Evolutionary conservation across 2,888 invertebrate genomes (phyloP).

Genomic region (Caenorhabditis parvicauda): DNA sequence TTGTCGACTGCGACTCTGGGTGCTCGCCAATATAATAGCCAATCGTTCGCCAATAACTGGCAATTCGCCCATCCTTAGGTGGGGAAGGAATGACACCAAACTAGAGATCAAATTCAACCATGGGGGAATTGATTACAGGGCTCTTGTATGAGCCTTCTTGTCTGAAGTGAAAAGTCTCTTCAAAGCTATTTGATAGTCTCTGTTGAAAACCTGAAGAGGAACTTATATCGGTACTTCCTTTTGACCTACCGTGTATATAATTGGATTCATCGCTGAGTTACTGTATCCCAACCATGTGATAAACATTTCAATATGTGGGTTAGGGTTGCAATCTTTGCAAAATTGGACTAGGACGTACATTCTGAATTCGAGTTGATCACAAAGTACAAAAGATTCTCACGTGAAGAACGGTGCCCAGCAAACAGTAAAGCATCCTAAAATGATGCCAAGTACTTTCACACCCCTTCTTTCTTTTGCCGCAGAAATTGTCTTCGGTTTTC

Average conservation of each 20-base stretch:
- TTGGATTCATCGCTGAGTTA: conserved; percentile 63
- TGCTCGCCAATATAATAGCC: too few relatives aligned
- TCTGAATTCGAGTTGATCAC: conserved; percentile 23
- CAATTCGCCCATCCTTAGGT: too few relatives aligned
- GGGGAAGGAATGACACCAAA: too few relatives aligned
- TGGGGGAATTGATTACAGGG: neutral
- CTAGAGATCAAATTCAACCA: too few relatives aligned
- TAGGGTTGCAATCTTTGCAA: conserved; percentile 52
- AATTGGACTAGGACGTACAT: conserved; percentile 62
- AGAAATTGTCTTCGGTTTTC: conserved; percentile 61
- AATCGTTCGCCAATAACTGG: too few relatives aligned
- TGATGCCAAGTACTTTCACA: conserved; percentile 61
- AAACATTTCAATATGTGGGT: conserved; percentile 62
- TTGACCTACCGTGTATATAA: conserved; percentile 58
- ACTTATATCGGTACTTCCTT: neutral
- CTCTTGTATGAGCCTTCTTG: conserved; percentile 16
- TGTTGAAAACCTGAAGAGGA: conserved; percentile 57
- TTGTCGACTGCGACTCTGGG: too few relatives aligned
- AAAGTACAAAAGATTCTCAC: conserved; percentile 15
- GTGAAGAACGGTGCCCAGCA: conserved; percentile 63
- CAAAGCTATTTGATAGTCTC: conserved; percentile 62
- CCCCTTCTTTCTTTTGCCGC: conserved; percentile 62
- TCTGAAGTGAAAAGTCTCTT: conserved; percentile 57
- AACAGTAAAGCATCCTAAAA: conserved; percentile 62
- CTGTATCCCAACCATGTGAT: conserved; percentile 62